Evolutionary conservation across 2,113 vertebrate species (phyloP), one percentile per base, ranked within the genome.

Genomic region (Trogon surrucura): DNA sequence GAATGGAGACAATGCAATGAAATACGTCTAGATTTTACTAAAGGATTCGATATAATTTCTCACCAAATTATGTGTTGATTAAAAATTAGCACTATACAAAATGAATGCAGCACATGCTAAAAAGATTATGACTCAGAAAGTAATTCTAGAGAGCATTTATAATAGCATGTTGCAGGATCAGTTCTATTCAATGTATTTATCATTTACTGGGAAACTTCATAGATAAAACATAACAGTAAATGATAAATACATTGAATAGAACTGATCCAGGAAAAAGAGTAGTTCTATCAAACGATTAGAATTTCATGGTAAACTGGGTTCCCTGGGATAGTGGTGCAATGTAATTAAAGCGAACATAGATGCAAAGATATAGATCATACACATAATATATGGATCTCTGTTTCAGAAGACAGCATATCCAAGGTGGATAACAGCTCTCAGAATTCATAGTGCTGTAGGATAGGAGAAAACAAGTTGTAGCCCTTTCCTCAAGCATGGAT

Each of bases 21-120:
- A 93, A 80, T 96, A 75, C 27, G 69, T 95, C 89, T 47, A 92
- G 67, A 91, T 95, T 93, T 93, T 88, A 83, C 75, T 80, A 48
- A 91, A 89, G 53, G 51, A 60, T 80, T 95, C 83, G 47, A 71
- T 91, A 56, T 90, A 67, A 89, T 96, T 94, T 88, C 84, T 88
- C 56, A 73, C 64, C 79, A 80, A 95, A 94, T 95, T 47, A 91
- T 88, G 61, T 61, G 73, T 51, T 97, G 96, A 95, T 96, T 96
- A 92, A 95, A 95, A 96, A 96, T 95, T 93, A 95, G 89, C 67
- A 48, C 85, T 88, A 96, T 96, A 91, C 60, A 96, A 93, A 96
- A 93, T 96, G 70, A 96, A 91, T 66, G 71, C 74, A 70, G 58
- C 82, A 85, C 51, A 75, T 93, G 71, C 47, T 80, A 85, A 77